phyloP scores from a whole-genome alignment of 2,888 invertebrate genomes.

The Dasysyrphus tricinctus region DNA sequence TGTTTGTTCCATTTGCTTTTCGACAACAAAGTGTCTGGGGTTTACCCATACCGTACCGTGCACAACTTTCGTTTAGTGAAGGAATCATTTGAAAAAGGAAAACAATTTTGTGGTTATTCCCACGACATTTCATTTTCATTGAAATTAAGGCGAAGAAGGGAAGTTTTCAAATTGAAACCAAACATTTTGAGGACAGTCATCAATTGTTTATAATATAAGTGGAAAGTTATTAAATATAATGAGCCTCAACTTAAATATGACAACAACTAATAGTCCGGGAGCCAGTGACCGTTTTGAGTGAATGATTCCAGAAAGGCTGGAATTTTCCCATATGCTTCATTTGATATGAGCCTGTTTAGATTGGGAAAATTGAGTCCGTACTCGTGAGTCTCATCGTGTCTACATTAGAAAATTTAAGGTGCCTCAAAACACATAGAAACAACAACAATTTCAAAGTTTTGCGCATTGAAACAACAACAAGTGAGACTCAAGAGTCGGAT shows the following conservation, averaged over 20 bases:
- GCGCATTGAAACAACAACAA: too few relatives aligned
- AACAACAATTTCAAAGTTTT: too few relatives aligned
- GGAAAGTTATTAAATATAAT: background rate
- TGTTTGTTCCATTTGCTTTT: slow-evolving; percentile 58
- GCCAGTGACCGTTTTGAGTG: too few relatives aligned
- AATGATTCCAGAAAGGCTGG: too few relatives aligned
- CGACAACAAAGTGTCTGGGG: slow-evolving; percentile 34
- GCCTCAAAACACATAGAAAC: too few relatives aligned
- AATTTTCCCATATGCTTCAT: too few relatives aligned
- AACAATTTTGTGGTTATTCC: slow-evolving; percentile 69
- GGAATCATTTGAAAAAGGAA: slow-evolving; percentile 18
- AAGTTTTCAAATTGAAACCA: background rate
- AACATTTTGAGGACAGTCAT: slow-evolving; percentile 21
- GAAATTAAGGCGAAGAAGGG: background rate
- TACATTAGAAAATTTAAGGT: too few relatives aligned
- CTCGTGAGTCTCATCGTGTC: too few relatives aligned
- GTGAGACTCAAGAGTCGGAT: too few relatives aligned
- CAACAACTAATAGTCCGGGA: background rate
- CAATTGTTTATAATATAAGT: slow-evolving; percentile 49
- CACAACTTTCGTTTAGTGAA: background rate
- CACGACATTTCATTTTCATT: slow-evolving; percentile 47
- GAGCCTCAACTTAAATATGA: background rate
- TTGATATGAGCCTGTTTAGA: too few relatives aligned
- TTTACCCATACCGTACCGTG: background rate
- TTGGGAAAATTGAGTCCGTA: too few relatives aligned